Evolutionary conservation across 2,113 vertebrate genomes (phyloP), one percentile per base, ranked within the genome.

Genomic region (Columba livia): DNA sequence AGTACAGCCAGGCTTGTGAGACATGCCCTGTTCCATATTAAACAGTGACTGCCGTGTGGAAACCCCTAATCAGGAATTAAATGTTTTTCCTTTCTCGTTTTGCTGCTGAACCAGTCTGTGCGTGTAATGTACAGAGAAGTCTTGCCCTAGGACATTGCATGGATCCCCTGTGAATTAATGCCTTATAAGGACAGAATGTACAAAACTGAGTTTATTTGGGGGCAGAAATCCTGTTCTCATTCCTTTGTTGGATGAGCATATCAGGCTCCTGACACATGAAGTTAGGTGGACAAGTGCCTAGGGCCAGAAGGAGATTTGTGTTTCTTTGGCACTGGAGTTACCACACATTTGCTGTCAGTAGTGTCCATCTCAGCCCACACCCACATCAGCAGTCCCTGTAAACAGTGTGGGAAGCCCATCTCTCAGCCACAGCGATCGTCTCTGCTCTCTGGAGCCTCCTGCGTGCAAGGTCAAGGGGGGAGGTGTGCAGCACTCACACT

Each of bases 91-190:
- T 48, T 56, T 56, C 40, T 80, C 12, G 15, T 25, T 85, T 80
- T 86, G n/a, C 24, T 67, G 38, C 14, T 34, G 20, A 61, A 40
- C 1, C 11, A 32, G 16, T 3, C 5, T 24, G 60, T 25, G 19
- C 12, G 29, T n/a, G 32, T 58, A 65, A 79, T 0, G 0, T 42
- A n/a, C 23, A 53, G 65, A 47, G 13, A 47, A 60, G 9, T 47
- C 32, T 60, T 1, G 0, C 11, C n/a, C 9, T 25, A n/a, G 15
- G 20, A 26, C 38, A 31, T 15, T 3, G 0, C 31, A 74, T 26
- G 16, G 11, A 11, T 73, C 6, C 26, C 73, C n/a, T 21, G 47
- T 40, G 8, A 25, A 40, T 26, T 54, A 64, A 61, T 26, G 25
- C 5, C 11, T 7, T 91, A 61, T 34, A 16, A 48, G 13, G 13